Evolutionary conservation across 1,140 invertebrate species (phyloP).

Genomic region (Phenacoccus solenopsis): DNA sequence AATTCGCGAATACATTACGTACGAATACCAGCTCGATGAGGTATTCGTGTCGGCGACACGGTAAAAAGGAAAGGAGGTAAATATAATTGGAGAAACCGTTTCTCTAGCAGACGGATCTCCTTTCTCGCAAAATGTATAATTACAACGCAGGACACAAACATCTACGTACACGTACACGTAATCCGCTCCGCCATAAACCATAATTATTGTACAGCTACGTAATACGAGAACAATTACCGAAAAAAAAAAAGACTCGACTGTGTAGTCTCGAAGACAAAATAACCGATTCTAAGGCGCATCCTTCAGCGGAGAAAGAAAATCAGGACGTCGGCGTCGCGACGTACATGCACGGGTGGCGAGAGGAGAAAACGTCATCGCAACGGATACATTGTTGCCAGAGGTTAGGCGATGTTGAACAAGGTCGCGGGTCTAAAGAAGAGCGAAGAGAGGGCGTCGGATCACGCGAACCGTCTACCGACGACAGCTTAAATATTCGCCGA

Average conservation of each 20-base stretch:
- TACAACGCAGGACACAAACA: no score
- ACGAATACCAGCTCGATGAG: no score
- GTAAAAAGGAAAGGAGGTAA: neutral
- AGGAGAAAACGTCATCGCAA: neutral
- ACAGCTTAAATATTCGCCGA: constrained; percentile 15
- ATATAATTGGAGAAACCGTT: neutral
- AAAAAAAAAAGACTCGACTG: neutral
- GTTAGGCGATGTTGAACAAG: constrained; percentile 11
- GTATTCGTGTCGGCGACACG: neutral
- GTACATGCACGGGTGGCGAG: neutral
- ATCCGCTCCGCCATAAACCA: no score
- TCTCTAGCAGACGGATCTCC: neutral
- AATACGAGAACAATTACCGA: no score
- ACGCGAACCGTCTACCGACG: constrained; percentile 13
- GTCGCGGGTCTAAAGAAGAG: neutral
- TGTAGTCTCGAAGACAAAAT: neutral
- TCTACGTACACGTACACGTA: no score
- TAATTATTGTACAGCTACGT: no score
- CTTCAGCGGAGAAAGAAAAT: no score
- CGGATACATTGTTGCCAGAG: constrained; percentile 14
- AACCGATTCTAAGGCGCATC: no score
- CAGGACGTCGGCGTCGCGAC: neutral
- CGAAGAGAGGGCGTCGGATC: constrained; percentile 4
- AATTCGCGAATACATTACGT: no score
- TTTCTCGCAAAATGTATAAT: no score